Base-by-base conservation (phyloP, 2,888 invertebrate genomes). In the Erpobdella octoculata region DNA sequence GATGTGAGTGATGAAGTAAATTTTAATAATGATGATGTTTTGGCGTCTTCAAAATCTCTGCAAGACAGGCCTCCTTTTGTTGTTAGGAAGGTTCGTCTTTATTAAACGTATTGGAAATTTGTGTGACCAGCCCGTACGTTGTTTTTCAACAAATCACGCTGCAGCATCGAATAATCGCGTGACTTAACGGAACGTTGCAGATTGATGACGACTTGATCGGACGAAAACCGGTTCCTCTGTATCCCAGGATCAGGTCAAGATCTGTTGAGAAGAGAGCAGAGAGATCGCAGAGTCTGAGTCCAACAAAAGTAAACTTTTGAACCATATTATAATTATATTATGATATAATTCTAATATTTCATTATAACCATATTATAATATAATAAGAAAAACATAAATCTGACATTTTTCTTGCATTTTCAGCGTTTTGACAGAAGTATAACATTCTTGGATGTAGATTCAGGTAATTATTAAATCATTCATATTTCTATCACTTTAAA, bases 161-260 rank as follows among this genome's bases (percentile, higher is more conserved):
- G n/a, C n/a, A n/a, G n/a, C n/a, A n/a, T n/a, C n/a, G n/a, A n/a
- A n/a, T n/a, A n/a, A n/a, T n/a, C n/a, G n/a, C n/a, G n/a, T n/a
- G n/a, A n/a, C n/a, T n/a, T n/a, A n/a, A n/a, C n/a, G n/a, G n/a
- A n/a, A 21, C 35, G 18, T 33, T 37, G 9, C 70, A 72, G 72
- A 59, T 72, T 21, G 72, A 70, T 31, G 68, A 72, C 12, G 70
- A 72, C 12, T 41, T 72, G 72, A 70, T 72, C 8, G 72, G 70
- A 35, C 15, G 72, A 12, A 72, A 59, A 53, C 72, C 72, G 8
- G 38, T 31, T 53, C 37, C 37, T 31, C 33, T 69, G 36, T 48
- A 69, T 15, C 33, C 69, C 15, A 46, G 33, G 33, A 35, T 62
- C 21, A 58, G 58, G 35, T 53, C 69, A 58, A 69, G 58, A 31